phyloP scores from a whole-genome alignment of 2,797 vertebrate species.

The Sardinella longiceps region DNA sequence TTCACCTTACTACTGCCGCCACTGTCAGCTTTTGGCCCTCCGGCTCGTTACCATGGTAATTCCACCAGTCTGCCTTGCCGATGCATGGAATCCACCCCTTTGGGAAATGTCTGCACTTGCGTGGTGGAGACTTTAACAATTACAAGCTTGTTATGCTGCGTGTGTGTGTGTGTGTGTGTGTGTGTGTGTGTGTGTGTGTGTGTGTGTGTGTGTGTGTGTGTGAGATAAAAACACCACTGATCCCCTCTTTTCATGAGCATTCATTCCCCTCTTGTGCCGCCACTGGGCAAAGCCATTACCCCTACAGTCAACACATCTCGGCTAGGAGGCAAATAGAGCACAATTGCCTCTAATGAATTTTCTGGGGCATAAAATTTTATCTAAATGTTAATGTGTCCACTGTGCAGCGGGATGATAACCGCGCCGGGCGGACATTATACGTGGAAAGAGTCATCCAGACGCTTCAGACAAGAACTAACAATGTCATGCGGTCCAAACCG shows the following conservation, averaged over 20 bases:
- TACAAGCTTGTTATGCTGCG: constrained; percentile 73
- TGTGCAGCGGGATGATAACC: background rate
- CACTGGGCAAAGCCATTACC: background rate
- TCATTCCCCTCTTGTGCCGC: background rate
- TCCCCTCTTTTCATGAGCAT: background rate
- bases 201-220: constrained; percentile 56
- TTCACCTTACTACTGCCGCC: background rate
- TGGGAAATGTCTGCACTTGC: constrained; percentile 63
- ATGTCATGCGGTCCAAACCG: too few relatives aligned
- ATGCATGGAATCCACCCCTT: constrained; percentile 44
- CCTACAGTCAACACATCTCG: background rate
- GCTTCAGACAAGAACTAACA: background rate
- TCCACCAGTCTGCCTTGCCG: constrained; percentile 7
- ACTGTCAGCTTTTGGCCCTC: background rate
- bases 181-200: too few relatives aligned
- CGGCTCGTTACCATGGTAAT: constrained; percentile 2
- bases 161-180: constrained; percentile 60
- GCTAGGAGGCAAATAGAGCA: background rate
- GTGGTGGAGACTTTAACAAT: constrained; percentile 76
- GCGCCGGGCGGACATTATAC: background rate
- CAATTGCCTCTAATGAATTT: constrained; percentile 13
- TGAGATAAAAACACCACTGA: constrained; percentile 63
- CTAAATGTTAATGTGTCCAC: background rate
- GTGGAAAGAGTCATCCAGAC: background rate
- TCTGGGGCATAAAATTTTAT: background rate